Evolutionary conservation across 2,888 invertebrate species (phyloP).

Genomic region (Agrochola litura): DNA sequence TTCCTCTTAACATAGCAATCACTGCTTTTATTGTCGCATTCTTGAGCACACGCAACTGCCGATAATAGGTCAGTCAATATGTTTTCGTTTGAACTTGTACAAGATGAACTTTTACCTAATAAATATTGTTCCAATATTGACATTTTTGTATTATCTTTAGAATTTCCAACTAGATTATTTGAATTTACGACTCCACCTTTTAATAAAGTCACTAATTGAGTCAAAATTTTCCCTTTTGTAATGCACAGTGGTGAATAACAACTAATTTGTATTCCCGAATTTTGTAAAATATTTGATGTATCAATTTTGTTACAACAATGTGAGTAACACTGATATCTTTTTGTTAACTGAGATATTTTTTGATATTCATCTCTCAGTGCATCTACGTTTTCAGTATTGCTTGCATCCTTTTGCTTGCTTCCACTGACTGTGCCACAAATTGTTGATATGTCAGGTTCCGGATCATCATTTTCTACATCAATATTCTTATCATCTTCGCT

Average conservation of each 20-base stretch:
- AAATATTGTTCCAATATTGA: slow-evolving; percentile 94
- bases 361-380: slow-evolving; percentile 93
- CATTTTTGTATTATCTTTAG: slow-evolving; percentile 89
- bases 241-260: slow-evolving; percentile 96
- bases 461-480: slow-evolving; percentile 91
- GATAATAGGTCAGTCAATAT: slow-evolving; percentile 91
- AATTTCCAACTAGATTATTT: slow-evolving; percentile 80
- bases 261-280: slow-evolving; percentile 86
- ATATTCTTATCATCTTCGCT: slow-evolving; percentile 90
- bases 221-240: slow-evolving; percentile 93
- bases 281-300: slow-evolving; percentile 86
- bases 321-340: slow-evolving; percentile 94
- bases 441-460: slow-evolving; percentile 80
- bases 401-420: slow-evolving; percentile 87
- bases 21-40: slow-evolving; percentile 89
- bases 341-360: slow-evolving; percentile 92
- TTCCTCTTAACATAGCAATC: slow-evolving; percentile 87
- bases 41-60: slow-evolving; percentile 91
- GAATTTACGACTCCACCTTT: slow-evolving; percentile 91
- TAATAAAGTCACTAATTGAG: slow-evolving; percentile 91
- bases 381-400: slow-evolving; percentile 93
- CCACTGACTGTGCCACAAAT: slow-evolving; percentile 74
- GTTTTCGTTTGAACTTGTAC: slow-evolving; percentile 87
- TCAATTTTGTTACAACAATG: slow-evolving; percentile 92
- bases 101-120: slow-evolving; percentile 87